These are phyloP conservation scores for Salvelinus namaycush DNA, from an alignment of 2,113 vertebrate species.

Conservation along the genomic window DNA sequence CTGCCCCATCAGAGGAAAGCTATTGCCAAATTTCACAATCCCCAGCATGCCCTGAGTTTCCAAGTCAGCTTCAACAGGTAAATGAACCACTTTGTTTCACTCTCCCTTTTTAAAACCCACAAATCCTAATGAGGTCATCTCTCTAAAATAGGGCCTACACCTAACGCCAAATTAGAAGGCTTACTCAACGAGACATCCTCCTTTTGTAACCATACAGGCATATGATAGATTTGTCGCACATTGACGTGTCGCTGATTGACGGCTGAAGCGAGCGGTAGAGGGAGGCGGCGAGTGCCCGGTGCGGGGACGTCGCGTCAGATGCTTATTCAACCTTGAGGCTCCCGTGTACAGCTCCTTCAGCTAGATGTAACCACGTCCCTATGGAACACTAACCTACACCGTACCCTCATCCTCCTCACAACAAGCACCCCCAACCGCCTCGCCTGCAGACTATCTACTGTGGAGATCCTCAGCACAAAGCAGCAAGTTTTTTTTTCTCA, in stretches of 20 bases:
- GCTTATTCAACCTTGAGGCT: background rate
- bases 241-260: constrained; percentile 93
- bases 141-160: background rate
- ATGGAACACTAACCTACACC: constrained; percentile 29
- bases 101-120: background rate
- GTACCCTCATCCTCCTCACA: background rate
- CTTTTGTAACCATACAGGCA: constrained; percentile 77
- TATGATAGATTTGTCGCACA: constrained; percentile 99
- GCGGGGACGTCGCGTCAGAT: background rate
- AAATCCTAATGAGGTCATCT: background rate
- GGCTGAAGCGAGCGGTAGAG: constrained; percentile 76
- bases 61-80: constrained; percentile 98
- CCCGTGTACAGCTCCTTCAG: constrained; percentile 12
- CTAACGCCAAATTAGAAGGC: no score
- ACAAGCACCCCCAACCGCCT: constrained; percentile 23
- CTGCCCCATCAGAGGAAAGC: constrained; percentile 95
- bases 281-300: constrained; percentile 1
- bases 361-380: constrained; percentile 37
- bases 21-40: constrained; percentile 88
- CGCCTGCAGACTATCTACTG: constrained; percentile 22
- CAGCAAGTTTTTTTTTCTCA: background rate
- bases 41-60: constrained; percentile 89
- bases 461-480: constrained; percentile 8
- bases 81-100: background rate
- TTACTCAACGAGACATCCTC: background rate